These are phyloP conservation scores for Jordanella pulchra DNA, from an alignment of 2,797 vertebrate species.

Conservation along the genomic window DNA sequence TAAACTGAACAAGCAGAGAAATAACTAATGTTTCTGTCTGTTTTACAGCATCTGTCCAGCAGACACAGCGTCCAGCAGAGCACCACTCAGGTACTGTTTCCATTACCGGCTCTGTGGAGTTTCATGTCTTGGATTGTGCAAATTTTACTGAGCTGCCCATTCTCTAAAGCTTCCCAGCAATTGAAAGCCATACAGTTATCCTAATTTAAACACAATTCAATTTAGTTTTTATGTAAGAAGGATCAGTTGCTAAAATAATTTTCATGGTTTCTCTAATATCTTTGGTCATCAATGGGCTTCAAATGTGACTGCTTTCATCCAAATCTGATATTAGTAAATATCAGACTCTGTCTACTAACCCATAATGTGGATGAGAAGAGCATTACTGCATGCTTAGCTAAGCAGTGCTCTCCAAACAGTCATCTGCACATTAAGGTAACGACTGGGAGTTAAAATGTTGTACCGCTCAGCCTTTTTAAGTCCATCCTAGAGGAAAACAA, in stretches of 20 bases:
- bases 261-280: not conserved
- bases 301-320: not conserved
- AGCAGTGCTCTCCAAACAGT: not conserved
- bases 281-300: not conserved
- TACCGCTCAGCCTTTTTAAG: too few relatives aligned
- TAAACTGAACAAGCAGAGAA: not conserved
- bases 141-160: not conserved
- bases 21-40: constrained; percentile 1
- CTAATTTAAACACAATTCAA: not conserved
- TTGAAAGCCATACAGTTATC: not conserved
- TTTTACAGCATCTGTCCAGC: constrained; percentile 87
- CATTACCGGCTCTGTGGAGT: too few relatives aligned
- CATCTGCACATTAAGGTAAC: too few relatives aligned
- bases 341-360: not conserved
- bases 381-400: not conserved
- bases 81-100: constrained; percentile 85
- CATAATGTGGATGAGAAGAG: not conserved
- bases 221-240: not conserved
- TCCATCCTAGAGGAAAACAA: too few relatives aligned
- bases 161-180: not conserved
- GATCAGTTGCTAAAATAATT: not conserved
- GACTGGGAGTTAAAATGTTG: not conserved
- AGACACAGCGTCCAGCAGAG: constrained; percentile 93
- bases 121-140: not conserved
- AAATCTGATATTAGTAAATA: not conserved